A percentile compares a stretch with the other conserved stretches of the same genome.
Evolutionary conservation across 2,797 vertebrate genomes (phyloP).

Genomic region (Balearica regulorum): DNA sequence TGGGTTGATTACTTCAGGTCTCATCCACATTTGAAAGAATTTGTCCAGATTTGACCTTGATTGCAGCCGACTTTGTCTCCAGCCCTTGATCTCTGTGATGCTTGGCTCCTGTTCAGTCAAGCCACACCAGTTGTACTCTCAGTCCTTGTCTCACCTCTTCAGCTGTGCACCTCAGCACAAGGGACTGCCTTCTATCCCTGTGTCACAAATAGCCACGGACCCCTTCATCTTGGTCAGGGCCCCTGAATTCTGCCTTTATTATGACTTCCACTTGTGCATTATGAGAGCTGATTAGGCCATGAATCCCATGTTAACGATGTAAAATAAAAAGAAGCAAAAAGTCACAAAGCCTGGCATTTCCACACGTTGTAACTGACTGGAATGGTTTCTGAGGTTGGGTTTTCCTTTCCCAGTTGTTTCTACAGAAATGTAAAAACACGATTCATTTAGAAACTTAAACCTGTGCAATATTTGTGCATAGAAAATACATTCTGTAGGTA

Average conservation of each 20-base stretch:
- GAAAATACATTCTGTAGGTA: background rate
- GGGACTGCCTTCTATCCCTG: background rate
- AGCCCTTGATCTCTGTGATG: background rate
- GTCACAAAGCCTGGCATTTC: background rate
- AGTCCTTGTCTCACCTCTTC: background rate
- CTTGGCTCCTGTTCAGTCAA: background rate
- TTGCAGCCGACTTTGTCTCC: background rate
- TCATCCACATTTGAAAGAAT: background rate
- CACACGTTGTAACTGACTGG: background rate
- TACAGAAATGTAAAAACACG: background rate
- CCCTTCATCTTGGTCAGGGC: background rate
- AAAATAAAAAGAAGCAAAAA: background rate
- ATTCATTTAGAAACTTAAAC: background rate
- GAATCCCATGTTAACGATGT: background rate
- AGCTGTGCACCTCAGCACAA: background rate
- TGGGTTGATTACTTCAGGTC: background rate
- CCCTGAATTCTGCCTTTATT: background rate
- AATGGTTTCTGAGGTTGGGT: background rate
- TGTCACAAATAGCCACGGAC: background rate
- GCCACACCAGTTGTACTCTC: background rate
- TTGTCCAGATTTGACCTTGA: background rate
- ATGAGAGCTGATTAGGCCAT: background rate
- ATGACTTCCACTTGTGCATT: background rate
- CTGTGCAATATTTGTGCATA: background rate
- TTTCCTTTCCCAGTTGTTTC: background rate